Percentiles rank a stretch among this genome's conserved stretches.
phyloP scores from a whole-genome alignment of 2,888 invertebrate species.

The Pegoplata infirma region DNA sequence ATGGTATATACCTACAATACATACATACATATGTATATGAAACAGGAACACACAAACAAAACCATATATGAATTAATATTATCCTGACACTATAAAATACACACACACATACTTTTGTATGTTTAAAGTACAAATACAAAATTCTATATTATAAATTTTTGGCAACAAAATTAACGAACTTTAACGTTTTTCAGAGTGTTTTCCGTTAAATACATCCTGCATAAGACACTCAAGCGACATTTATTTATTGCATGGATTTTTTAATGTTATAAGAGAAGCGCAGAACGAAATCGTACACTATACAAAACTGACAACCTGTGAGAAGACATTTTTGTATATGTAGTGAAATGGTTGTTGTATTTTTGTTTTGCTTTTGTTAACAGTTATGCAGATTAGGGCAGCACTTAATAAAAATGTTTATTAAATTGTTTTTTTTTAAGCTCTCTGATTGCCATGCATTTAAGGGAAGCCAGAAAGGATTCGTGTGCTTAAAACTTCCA shows the following conservation, averaged over 20 bases:
- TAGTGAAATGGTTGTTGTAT: too few species aligned
- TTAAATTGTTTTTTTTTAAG: too few species aligned
- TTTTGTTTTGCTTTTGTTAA: too few species aligned
- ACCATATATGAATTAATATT: slow-evolving; percentile 48
- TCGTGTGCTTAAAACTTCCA: too few species aligned
- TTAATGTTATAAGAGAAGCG: slow-evolving; percentile 40
- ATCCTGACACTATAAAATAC: slow-evolving; percentile 25
- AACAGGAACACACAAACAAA: background rate
- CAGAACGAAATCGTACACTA: background rate
- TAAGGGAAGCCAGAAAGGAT: too few species aligned
- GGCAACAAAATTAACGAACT: slow-evolving; percentile 67
- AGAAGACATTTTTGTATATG: slow-evolving; percentile 31
- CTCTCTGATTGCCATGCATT: too few species aligned
- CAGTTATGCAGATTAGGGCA: too few species aligned
- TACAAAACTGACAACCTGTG: slow-evolving; percentile 28
- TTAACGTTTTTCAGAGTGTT: slow-evolving; percentile 53
- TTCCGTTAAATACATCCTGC: slow-evolving; percentile 56
- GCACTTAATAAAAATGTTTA: too few species aligned
- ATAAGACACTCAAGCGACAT: slow-evolving; percentile 62
- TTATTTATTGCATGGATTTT: slow-evolving; percentile 66
- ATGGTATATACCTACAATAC: background rate
- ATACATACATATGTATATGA: background rate
- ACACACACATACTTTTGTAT: slow-evolving; percentile 1
- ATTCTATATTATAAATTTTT: slow-evolving; percentile 56
- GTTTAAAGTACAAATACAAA: background rate